A percentile compares a stretch with the other conserved stretches of the same genome.
Conservation (phyloP, 2,797 vertebrate genomes). For the Apogon talboti region DNA sequence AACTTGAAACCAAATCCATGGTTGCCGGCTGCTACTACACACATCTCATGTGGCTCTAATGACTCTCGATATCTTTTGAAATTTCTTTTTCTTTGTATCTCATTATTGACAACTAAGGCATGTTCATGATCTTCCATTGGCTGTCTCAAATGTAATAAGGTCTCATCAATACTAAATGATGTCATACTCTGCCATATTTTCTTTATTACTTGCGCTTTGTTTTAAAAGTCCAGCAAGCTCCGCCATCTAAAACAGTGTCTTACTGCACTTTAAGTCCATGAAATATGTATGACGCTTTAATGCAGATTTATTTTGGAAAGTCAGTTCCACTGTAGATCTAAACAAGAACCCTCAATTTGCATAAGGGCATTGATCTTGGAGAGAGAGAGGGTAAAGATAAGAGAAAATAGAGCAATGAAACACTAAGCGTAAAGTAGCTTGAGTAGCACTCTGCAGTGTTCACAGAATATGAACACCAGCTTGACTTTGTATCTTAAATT, state of each 20-base stretch:
- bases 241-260: slow-evolving; percentile 72
- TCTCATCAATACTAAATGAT: slow-evolving; percentile 63
- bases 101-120: slow-evolving; percentile 75
- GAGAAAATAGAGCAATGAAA: slow-evolving; percentile 67
- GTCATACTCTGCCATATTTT: slow-evolving; percentile 55
- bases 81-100: slow-evolving; percentile 75
- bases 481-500: slow-evolving; percentile 49
- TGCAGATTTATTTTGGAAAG: slow-evolving; percentile 82
- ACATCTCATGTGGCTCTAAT: slow-evolving; percentile 87
- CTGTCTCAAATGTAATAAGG: slow-evolving; percentile 65
- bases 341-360: slow-evolving; percentile 75
- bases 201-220: slow-evolving; percentile 59
- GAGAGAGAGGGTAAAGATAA: slow-evolving; percentile 62
- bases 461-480: slow-evolving; percentile 42
- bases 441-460: slow-evolving; percentile 61
- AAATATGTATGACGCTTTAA: slow-evolving; percentile 84
- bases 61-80: slow-evolving; percentile 83
- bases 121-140: slow-evolving; percentile 74
- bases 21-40: slow-evolving; percentile 89
- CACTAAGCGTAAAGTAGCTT: slow-evolving; percentile 66
- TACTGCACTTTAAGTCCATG: slow-evolving; percentile 77
- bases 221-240: slow-evolving; percentile 58
- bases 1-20: slow-evolving; percentile 96
- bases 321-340: slow-evolving; percentile 74
- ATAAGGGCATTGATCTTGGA: slow-evolving; percentile 76